Percentiles rank a stretch among this genome's conserved stretches.
These are phyloP conservation scores for Marmota monax DNA, from an alignment of 2,113 vertebrate genomes.

Conservation along the genomic window DNA sequence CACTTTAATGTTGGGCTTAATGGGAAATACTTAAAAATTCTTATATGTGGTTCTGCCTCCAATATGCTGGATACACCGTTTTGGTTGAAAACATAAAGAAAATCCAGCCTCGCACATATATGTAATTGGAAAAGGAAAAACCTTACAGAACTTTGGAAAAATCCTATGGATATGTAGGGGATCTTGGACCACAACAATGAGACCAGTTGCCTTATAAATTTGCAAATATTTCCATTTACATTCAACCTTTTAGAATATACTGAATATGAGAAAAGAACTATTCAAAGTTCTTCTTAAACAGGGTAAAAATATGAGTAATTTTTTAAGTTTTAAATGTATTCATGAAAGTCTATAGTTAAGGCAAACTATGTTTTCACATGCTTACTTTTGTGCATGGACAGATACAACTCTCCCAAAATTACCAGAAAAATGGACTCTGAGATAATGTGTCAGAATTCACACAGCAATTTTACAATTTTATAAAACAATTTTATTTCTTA, in stretches of 20 bases:
- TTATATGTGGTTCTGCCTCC: not conserved
- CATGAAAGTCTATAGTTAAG: not conserved
- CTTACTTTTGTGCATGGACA: not conserved
- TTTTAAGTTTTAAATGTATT: conserved; percentile 13
- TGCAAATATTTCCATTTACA: conserved; percentile 1
- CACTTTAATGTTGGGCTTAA: conserved; percentile 10
- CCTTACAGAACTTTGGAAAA: conserved; percentile 12
- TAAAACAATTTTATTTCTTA: conserved; percentile 6
- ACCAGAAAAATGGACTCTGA: not conserved
- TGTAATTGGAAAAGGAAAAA: not conserved
- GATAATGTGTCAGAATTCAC: not conserved
- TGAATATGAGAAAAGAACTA: not conserved
- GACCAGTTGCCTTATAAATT: not conserved
- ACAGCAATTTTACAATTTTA: conserved; percentile 55
- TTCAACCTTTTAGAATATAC: not conserved
- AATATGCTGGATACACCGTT: not conserved
- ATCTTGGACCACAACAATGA: not conserved
- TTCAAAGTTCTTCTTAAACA: not conserved
- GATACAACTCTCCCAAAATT: not conserved
- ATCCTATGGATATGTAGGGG: not conserved
- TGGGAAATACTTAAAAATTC: not conserved
- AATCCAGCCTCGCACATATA: not conserved
- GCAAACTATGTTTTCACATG: not conserved
- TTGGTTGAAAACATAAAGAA: conserved; percentile 6
- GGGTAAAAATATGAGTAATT: conserved; percentile 26